Evolutionary conservation across 35 echinoderm and acorn worm species (phyloP).

Genomic region (Heliocidaris tuberculata): DNA sequence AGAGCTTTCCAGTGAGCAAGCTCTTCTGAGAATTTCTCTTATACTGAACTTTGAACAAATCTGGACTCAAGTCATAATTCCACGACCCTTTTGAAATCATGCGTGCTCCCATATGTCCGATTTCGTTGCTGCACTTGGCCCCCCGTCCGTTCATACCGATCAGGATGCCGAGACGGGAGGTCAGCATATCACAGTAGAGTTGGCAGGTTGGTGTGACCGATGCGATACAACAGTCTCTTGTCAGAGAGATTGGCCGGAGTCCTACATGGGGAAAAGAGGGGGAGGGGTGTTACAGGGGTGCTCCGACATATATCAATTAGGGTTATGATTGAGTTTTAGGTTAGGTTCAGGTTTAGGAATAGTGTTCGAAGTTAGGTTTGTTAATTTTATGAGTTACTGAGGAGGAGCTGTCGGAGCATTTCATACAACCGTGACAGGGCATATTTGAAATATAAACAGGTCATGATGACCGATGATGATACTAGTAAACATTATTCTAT

Average conservation of each 20-base stretch:
- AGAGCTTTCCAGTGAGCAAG: not conserved
- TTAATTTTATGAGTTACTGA: too few species aligned
- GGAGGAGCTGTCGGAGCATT: too few species aligned
- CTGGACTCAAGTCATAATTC: slow-evolving; percentile 14
- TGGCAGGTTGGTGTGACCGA: slow-evolving; percentile 49
- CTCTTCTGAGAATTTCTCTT: not conserved
- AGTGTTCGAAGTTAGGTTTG: too few species aligned
- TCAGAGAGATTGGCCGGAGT: not conserved
- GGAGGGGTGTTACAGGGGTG: not conserved
- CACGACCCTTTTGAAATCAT: slow-evolving; percentile 29
- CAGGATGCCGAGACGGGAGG: slow-evolving; percentile 58
- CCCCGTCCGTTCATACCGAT: slow-evolving; percentile 45
- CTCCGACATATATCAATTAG: too few species aligned
- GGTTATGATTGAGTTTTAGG: too few species aligned
- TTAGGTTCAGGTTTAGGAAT: too few species aligned
- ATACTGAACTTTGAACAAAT: not conserved
- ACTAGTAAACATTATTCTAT: too few species aligned
- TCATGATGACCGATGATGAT: too few species aligned
- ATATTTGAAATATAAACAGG: too few species aligned
- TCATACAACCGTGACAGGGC: too few species aligned
- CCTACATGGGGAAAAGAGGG: not conserved
- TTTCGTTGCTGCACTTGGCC: slow-evolving; percentile 28
- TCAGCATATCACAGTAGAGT: slow-evolving; percentile 82
- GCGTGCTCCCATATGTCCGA: slow-evolving; percentile 26
- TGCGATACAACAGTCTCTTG: not conserved